Percentiles rank a stretch among this genome's conserved stretches.
These are phyloP conservation scores for Mus caroli DNA, from an alignment of 2,797 vertebrate genomes.

Conservation along the genomic window DNA sequence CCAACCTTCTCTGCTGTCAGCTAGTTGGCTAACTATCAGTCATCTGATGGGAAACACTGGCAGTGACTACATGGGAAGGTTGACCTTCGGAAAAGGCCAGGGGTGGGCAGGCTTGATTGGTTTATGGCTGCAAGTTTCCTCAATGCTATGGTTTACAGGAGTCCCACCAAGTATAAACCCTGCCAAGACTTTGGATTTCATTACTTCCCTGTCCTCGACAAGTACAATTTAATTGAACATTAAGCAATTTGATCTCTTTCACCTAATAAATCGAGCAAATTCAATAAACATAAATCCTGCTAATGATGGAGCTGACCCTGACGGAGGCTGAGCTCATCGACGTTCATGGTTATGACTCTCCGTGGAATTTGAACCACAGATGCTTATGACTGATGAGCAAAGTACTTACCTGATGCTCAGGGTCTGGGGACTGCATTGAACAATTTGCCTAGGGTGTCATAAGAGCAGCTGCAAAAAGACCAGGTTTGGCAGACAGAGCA, in stretches of 20 bases:
- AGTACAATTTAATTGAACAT: constrained; percentile 81
- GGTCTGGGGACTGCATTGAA: not conserved
- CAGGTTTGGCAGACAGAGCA: not conserved
- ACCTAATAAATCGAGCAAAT: constrained; percentile 82
- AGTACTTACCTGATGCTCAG: constrained; percentile 23
- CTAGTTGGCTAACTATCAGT: constrained; percentile 27
- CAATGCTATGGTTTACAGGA: constrained; percentile 33
- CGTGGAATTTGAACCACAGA: constrained; percentile 42
- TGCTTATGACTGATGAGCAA: not conserved
- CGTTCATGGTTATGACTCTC: constrained; percentile 32
- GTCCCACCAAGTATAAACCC: not conserved
- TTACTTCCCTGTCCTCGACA: constrained; percentile 75
- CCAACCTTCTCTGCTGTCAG: not conserved
- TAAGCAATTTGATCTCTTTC: constrained; percentile 83
- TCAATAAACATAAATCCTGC: constrained; percentile 80
- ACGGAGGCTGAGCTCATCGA: constrained; percentile 70
- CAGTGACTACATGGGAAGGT: not conserved
- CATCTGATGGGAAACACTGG: not conserved
- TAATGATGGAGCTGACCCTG: constrained; percentile 65
- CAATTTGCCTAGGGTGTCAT: not conserved
- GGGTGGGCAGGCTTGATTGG: not conserved
- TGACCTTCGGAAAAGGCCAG: not conserved
- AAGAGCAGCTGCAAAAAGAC: not conserved
- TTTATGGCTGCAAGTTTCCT: not conserved
- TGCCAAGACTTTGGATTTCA: constrained; percentile 76